Evolutionary conservation across 2,113 vertebrate genomes (phyloP), one percentile per base, ranked within the genome.

Genomic region (Bostrychus sinensis): DNA sequence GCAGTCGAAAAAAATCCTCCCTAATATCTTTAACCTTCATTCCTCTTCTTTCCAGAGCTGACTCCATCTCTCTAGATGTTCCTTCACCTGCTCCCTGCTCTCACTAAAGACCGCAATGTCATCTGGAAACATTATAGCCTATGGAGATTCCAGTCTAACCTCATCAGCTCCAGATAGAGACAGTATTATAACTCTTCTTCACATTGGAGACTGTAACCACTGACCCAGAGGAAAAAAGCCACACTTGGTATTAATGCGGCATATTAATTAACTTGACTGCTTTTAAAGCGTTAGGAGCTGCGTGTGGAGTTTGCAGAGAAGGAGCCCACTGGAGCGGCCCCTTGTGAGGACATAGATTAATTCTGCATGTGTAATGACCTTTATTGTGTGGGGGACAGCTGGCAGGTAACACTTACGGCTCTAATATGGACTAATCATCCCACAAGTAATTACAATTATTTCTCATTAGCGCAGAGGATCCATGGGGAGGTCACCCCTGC

Each of bases 351-450:
- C 58, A 43, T 66, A 65, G 73, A 83, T 83, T 80, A 87, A 77
- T 83, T 57, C 37, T 51, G 72, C 59, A 32, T 56, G 60, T 72
- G 58, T 80, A 81, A 87, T 81, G 77, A 82, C 77, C 76, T 86
- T 70, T 68, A 80, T 78, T 83, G 74, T 82, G 66, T 28, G 60
- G 51, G 67, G 54, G 73, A 66, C 71, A 46, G 72, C 46, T 58
- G 56, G 62, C 32, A 81, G 78, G 84, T 88, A 72, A 77, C 60
- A 36, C 38, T 67, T 66, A 32, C 58, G 23, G 12, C 38, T 59
- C 17, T 68, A 73, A 80, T 72, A 51, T 56, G 25, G 42, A 66
- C 65, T 39, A 28, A 85, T 83, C 71, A 70, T 57, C 42, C 38
- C 26, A 20, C 30, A 60, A 56, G 66, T 72, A 79, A 75, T 87